Conservation (phyloP, 2,797 vertebrate species). For the Macrochelys suwanniensis region DNA sequence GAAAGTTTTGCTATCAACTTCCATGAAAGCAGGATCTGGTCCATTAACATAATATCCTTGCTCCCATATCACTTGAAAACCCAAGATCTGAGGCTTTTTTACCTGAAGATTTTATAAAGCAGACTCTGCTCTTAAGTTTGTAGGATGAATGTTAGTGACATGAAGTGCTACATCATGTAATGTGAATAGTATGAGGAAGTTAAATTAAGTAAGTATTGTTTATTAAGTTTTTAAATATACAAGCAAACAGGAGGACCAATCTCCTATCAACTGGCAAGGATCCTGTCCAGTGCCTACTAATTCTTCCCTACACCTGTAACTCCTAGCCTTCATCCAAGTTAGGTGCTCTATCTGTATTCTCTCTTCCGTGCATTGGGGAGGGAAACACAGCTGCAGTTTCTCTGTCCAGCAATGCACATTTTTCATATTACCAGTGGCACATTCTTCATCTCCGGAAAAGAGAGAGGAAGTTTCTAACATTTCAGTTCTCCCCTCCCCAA, state of each 20-base stretch:
- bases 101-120: no score
- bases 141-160: no score
- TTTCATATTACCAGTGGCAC: not conserved
- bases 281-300: not conserved
- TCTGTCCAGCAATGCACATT: not conserved
- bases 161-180: not conserved
- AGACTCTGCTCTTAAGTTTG: no score
- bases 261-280: not conserved
- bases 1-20: not conserved
- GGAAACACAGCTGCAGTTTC: not conserved
- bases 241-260: not conserved
- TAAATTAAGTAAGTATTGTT: not conserved
- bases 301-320: not conserved
- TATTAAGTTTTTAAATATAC: not conserved
- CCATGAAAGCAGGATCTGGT: not conserved
- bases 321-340: not conserved
- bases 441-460: not conserved
- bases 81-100: not conserved
- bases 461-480: not conserved
- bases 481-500: not conserved
- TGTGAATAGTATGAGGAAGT: not conserved
- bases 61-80: not conserved
- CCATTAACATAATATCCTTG: not conserved
- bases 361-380: not conserved
- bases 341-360: fast-evolving